Conservation (phyloP, 2,797 vertebrate genomes). For the Champsocephalus gunnari region DNA sequence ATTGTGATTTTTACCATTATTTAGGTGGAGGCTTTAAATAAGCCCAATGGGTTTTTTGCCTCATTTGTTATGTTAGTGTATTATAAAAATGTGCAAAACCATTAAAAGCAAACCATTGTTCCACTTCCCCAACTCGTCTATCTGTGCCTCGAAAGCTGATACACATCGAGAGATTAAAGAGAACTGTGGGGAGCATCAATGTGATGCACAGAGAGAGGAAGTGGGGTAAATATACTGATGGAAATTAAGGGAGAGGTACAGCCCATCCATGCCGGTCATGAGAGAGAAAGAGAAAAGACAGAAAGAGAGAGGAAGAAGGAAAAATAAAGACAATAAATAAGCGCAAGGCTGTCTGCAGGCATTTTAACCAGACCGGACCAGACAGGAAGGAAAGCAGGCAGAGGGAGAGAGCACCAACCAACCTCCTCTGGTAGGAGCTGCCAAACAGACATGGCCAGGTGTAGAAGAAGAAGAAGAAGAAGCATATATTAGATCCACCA, state of each 20-base stretch:
- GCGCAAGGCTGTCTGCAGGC: constrained; percentile 80
- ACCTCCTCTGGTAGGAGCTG: constrained; percentile 89
- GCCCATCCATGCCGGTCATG: constrained; percentile 82
- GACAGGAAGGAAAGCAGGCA: constrained; percentile 80
- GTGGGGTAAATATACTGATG: constrained; percentile 52
- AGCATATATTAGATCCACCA: constrained; percentile 83
- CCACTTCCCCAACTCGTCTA: constrained; percentile 37
- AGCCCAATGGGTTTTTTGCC: no score
- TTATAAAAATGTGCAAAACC: no score
- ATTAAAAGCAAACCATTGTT: background rate
- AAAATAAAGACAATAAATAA: constrained; percentile 29
- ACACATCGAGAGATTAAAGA: constrained; percentile 42
- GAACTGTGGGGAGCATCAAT: constrained; percentile 35
- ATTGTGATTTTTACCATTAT: no score
- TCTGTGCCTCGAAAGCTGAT: constrained; percentile 43
- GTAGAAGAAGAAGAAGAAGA: constrained; percentile 68
- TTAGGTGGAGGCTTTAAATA: no score
- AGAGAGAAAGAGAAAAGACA: constrained; percentile 58
- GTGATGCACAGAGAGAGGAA: constrained; percentile 54
- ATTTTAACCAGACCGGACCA: constrained; percentile 77
- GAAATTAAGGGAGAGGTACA: constrained; percentile 57
- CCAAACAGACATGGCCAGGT: constrained; percentile 83
- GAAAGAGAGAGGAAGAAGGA: constrained; percentile 29
- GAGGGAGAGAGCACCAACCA: constrained; percentile 84
- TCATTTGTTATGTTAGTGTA: no score